phyloP scores from a whole-genome alignment of 1,140 invertebrate species.

The Zaprionus nigranus region DNA sequence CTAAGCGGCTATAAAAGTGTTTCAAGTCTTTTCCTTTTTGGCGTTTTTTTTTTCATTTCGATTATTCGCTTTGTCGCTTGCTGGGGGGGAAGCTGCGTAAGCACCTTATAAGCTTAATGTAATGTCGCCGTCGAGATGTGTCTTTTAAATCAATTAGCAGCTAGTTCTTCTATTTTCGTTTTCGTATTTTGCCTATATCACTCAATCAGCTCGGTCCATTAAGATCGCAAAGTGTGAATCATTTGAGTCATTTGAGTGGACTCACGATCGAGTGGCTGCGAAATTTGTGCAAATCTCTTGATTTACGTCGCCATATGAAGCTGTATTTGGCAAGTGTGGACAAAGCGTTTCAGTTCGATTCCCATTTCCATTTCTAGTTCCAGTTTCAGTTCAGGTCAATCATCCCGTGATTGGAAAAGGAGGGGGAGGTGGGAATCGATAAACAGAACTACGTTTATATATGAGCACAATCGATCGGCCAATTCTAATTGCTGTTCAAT shows the following conservation, averaged over 20 bases:
- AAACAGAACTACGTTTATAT: too few species aligned
- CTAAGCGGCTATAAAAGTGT: constrained; percentile 42
- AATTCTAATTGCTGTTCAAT: constrained; percentile 78
- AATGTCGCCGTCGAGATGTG: constrained; percentile 62
- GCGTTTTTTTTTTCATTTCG: constrained; percentile 12
- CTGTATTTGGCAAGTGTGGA: background rate
- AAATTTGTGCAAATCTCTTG: constrained; percentile 7
- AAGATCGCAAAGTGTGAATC: constrained; percentile 30
- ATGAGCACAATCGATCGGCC: constrained; percentile 40
- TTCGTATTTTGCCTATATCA: background rate
- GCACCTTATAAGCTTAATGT: constrained; percentile 82
- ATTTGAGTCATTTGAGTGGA: constrained; percentile 3
- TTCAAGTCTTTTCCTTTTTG: constrained; percentile 18
- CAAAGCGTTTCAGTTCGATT: background rate
- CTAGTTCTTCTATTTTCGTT: constrained; percentile 15
- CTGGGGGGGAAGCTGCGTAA: constrained; percentile 44
- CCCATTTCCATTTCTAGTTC: background rate
- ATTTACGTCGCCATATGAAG: background rate
- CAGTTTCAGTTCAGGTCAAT: background rate
- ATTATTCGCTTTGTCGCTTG: background rate
- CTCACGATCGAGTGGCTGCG: background rate
- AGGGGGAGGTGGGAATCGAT: too few species aligned
- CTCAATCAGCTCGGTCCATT: constrained; percentile 43
- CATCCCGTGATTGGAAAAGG: background rate
- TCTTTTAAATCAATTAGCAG: constrained; percentile 62